Evolutionary conservation across 1,140 invertebrate genomes (phyloP), one percentile per base, ranked within the genome.

Genomic region (Lethocerus indicus): DNA sequence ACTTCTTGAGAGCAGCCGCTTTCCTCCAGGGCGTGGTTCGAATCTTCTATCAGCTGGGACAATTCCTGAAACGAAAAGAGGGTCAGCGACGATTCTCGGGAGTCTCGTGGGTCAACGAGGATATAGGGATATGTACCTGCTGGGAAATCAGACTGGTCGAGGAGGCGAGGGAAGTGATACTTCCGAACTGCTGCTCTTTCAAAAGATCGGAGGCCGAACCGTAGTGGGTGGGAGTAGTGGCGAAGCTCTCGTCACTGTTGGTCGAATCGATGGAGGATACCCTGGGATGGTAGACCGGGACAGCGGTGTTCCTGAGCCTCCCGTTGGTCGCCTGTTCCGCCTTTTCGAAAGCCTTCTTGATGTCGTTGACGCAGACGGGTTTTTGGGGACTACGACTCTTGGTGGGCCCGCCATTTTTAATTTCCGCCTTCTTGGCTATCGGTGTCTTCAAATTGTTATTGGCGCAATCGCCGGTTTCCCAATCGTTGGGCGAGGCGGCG

Each of bases 131-230:
- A 14, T 42, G 52, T 59, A 71, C 70, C 62, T 72, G 74, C 47
- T 75, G 74, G 3, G 74, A 76, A 50, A 78, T 77, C 2, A 77
- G 61, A 51, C 74, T 76, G 0, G 75, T 76, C 26, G 72, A 73
- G 12, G 73, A 76, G 0, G 75, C 73, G 4, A 76, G 53, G 2
- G 75, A 77, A 3, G 72, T 75, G 51, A 77, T 73, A 54, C 71
- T 74, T 13, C 73, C 75, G 57, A 74, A 78, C 42, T 75, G 74
- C 42, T 75, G 72, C 53, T 71, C 69, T 36, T 64, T 62, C 24
- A 63, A 59, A 26, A 62, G 57, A 35, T 61, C 61, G n/a, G 64
- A 64, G 12, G 62, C 60, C 5, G 65, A 69, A 3, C 64, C 67
- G 46, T 66, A 67, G 27, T 63, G 59, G 2, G 59, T 55, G n/a